Conservation (phyloP, 2,888 invertebrate genomes). For the Neelides folsomi region DNA sequence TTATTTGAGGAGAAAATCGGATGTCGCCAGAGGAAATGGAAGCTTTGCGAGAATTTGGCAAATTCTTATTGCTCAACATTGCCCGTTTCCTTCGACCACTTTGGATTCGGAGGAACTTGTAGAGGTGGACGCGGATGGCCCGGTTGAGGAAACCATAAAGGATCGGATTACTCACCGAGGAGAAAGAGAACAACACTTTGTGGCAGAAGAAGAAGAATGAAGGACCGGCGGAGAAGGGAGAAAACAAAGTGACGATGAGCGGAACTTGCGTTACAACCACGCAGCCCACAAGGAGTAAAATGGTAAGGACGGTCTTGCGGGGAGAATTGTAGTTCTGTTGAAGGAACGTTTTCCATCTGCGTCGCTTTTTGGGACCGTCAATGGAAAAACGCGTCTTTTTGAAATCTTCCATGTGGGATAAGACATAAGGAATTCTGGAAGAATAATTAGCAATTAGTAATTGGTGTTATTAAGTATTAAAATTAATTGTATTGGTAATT, state of each 20-base stretch:
- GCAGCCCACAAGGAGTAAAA: constrained; percentile 28
- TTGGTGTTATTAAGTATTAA: too few relatives aligned
- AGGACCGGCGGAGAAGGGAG: constrained; percentile 13
- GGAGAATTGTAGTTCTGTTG: constrained; percentile 29
- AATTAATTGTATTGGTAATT: too few relatives aligned
- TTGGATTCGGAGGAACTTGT: constrained; percentile 15
- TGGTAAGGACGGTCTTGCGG: constrained; percentile 30
- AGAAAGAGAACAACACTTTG: constrained; percentile 23
- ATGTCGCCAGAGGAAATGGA: constrained; percentile 12
- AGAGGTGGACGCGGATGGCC: constrained; percentile 27
- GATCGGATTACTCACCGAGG: constrained; percentile 27
- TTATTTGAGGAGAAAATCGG: constrained; percentile 4
- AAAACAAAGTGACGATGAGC: constrained; percentile 22
- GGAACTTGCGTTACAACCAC: constrained; percentile 29
- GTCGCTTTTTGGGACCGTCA: constrained; percentile 7
- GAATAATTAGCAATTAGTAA: neutral
- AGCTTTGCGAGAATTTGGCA: constrained; percentile 6
- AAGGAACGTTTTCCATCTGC: constrained; percentile 27
- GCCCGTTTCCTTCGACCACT: neutral
- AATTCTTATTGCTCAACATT: neutral
- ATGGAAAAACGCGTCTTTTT: too few relatives aligned
- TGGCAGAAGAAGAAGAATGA: constrained; percentile 23
- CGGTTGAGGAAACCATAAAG: constrained; percentile 32
- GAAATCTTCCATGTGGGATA: neutral
- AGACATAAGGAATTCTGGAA: neutral